Percentiles rank a stretch among this genome's conserved stretches.
These are phyloP conservation scores for Passer montanus DNA, from an alignment of 2,113 vertebrate genomes.

Conservation along the genomic window DNA sequence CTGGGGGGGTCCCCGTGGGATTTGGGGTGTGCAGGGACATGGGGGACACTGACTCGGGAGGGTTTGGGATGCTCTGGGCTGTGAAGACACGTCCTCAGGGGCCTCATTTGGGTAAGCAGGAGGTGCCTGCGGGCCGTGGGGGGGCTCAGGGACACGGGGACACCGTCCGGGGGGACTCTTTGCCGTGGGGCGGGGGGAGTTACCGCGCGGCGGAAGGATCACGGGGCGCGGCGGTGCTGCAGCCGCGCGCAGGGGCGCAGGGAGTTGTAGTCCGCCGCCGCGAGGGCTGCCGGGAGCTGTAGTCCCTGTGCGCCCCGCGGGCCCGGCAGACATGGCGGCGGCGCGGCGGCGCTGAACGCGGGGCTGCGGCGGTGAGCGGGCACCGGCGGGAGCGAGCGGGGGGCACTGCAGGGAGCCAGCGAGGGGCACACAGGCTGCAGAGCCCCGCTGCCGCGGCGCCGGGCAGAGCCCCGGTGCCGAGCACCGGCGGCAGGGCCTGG, in stretches of 20 bases:
- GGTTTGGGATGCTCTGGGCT: not conserved
- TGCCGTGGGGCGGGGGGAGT: not conserved
- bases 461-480: not conserved
- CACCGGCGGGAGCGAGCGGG: not conserved
- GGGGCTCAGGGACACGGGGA: not conserved
- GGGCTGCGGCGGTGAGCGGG: not conserved
- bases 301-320: conserved; percentile 32
- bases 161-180: not conserved
- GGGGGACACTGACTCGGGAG: not conserved
- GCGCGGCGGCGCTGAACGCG: not conserved
- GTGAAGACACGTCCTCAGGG: no score
- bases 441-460: no score
- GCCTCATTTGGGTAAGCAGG: no score
- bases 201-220: not conserved
- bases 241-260: fast-evolving
- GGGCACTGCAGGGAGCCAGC: not conserved
- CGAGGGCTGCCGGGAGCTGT: not conserved
- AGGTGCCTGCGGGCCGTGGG: no score
- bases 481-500: not conserved
- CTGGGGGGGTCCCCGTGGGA: not conserved
- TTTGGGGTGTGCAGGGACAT: not conserved
- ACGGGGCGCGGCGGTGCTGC: fast-evolving
- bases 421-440: not conserved
- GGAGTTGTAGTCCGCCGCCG: not conserved
- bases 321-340: conserved; percentile 54